Evolutionary conservation across 2,797 vertebrate species (phyloP), one percentile per base, ranked within the genome.

Genomic region (Oreochromis grahami): DNA sequence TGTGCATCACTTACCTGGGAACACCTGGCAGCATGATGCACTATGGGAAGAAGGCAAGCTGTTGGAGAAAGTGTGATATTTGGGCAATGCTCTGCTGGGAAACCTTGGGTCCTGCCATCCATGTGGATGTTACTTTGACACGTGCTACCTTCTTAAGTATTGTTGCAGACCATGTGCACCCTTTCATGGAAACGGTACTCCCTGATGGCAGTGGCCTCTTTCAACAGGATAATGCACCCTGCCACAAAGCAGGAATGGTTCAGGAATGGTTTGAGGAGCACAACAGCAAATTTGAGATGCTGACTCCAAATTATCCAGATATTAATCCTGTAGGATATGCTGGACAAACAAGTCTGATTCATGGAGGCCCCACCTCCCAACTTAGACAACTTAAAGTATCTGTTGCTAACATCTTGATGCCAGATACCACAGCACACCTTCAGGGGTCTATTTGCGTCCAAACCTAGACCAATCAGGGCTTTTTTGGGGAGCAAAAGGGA

Each of bases 11-110:
- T n/a, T 60, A 60, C 56, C 17, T n/a, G 32, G 36, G 58, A 63
- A n/a, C 10, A 0, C 17, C 0, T 63, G 58, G 58, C 58, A 63
- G 2, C 32, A 63, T 4, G 58, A 63, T 36, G 12, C 17, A n/a
- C 1, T n/a, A 63, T 63, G 58, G 17, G 6, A 36, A 63, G 32
- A 12, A 63, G 58, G 10, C 4, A 0, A 36, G 32, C 32, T 63
- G 4, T 6, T 36, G 32, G 58, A 36, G 32, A 2, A 2, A 36
- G 58, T n/a, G 58, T 36, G 58, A 63, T 0, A 0, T 63, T 63
- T 63, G 0, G 32, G 17, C 32, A 63, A 63, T 36, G 58, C 32
- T 36, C 17, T 63, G 36, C 32, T n/a, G n/a, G n/a, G n/a, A n/a
- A n/a, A n/a, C n/a, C n/a, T n/a, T n/a, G n/a, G n/a, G n/a, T n/a